Percentiles rank a stretch among this genome's conserved stretches.
These are phyloP conservation scores for Drosophila paranaensis DNA, from an alignment of 2,888 invertebrate species.

Conservation along the genomic window DNA sequence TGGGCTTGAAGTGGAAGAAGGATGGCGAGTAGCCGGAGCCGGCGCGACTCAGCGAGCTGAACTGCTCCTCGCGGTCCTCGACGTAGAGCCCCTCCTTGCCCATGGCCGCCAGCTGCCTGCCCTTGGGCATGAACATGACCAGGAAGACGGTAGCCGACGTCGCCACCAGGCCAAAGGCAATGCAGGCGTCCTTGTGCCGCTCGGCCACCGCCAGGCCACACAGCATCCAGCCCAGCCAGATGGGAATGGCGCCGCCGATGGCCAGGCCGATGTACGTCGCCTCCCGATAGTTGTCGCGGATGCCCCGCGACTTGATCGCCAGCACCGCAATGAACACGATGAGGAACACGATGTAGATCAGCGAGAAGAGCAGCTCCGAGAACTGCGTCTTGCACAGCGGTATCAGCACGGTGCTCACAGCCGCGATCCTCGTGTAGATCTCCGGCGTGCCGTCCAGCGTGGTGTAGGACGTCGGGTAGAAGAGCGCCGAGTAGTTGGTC, in stretches of 20 bases:
- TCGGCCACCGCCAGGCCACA: constrained; percentile 92
- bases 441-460: constrained; percentile 73
- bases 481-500: constrained; percentile 73
- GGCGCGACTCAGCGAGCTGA: constrained; percentile 91
- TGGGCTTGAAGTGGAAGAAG: constrained; percentile 96
- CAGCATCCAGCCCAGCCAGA: constrained; percentile 94
- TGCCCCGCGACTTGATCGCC: constrained; percentile 93
- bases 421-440: constrained; percentile 79
- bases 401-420: constrained; percentile 83
- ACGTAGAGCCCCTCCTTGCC: constrained; percentile 94
- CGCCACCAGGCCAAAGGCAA: constrained; percentile 94
- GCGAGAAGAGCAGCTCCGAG: constrained; percentile 90
- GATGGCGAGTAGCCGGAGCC: constrained; percentile 95
- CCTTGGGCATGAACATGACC: constrained; percentile 97
- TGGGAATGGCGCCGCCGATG: constrained; percentile 93
- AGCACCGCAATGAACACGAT: constrained; percentile 93
- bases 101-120: constrained; percentile 95
- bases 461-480: constrained; percentile 72
- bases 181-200: constrained; percentile 93
- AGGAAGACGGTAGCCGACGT: constrained; percentile 94
- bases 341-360: constrained; percentile 93
- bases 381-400: constrained; percentile 89
- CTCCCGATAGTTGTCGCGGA: constrained; percentile 96
- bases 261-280: constrained; percentile 96
- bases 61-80: constrained; percentile 92